Conservation (phyloP, 2,113 vertebrate genomes). For the Myrmophylax atrothorax region DNA sequence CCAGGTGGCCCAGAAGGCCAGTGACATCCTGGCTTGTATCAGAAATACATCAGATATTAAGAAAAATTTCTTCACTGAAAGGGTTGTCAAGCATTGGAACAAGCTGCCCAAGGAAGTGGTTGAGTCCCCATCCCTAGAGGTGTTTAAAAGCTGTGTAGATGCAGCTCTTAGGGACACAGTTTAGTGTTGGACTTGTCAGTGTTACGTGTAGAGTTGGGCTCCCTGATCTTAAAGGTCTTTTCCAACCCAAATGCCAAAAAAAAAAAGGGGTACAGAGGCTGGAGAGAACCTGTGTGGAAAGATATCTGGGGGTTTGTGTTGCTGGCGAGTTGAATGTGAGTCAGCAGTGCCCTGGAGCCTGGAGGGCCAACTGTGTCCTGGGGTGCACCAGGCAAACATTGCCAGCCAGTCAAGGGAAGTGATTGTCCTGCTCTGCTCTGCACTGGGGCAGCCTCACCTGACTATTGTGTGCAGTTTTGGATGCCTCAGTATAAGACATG, state of each 20-base stretch:
- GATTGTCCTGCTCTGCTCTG: not conserved
- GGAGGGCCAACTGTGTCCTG: fast-evolving
- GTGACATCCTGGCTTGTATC: not conserved
- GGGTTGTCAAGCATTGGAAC: not conserved
- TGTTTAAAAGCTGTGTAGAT: not conserved
- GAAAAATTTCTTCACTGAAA: not conserved
- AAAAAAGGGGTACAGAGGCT: not conserved
- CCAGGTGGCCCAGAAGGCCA: not conserved
- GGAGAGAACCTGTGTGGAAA: not conserved
- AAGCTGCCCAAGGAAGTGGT: not conserved
- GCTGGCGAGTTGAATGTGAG: not conserved
- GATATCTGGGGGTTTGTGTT: not conserved
- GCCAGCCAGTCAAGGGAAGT: fast-evolving
- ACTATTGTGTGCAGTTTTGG: not conserved
- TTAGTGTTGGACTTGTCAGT: not conserved
- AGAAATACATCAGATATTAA: not conserved
- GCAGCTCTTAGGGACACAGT: not conserved
- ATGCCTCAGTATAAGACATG: not conserved
- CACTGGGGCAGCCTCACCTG: fast-evolving
- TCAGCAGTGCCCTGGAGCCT: not conserved
- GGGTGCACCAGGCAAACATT: not conserved
- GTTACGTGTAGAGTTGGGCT: not conserved
- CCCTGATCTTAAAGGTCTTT: not conserved
- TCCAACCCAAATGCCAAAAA: not conserved
- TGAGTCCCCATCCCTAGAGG: not conserved